Evolutionary conservation across 2,797 vertebrate species (phyloP).

Genomic region (Gallinago nigripennis): DNA sequence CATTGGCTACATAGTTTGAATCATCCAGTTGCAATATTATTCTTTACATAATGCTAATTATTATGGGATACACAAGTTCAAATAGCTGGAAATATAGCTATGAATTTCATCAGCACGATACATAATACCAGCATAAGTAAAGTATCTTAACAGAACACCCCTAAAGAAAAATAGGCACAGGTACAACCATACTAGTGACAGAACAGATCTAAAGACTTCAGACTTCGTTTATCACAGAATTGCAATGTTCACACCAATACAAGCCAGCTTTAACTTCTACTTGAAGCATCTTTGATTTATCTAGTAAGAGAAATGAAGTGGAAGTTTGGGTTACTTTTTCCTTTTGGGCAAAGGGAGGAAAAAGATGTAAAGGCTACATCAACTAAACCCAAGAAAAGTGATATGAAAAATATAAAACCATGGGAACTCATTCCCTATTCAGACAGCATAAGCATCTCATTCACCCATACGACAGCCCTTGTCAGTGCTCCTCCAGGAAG

Average conservation of each 20-base stretch:
- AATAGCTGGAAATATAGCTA: not conserved
- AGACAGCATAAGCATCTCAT: not conserved
- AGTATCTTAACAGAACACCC: not conserved
- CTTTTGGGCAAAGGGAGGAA: not conserved
- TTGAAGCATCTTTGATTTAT: not conserved
- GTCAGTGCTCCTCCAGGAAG: not conserved
- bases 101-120: not conserved
- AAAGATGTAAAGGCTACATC: not conserved
- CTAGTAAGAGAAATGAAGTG: not conserved
- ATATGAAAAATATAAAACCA: not conserved
- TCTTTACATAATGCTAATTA: not conserved
- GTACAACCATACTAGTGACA: not conserved
- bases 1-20: not conserved
- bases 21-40: not conserved
- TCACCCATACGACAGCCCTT: not conserved
- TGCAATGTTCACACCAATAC: not conserved
- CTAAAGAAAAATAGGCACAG: not conserved
- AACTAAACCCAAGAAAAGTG: not conserved
- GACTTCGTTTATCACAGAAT: not conserved
- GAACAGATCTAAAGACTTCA: not conserved
- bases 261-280: not conserved
- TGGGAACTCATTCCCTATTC: not conserved
- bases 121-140: not conserved
- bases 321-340: not conserved
- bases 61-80: not conserved